These are phyloP conservation scores for Oligia strigilis DNA, from an alignment of 2,888 invertebrate genomes.

Conservation along the genomic window DNA sequence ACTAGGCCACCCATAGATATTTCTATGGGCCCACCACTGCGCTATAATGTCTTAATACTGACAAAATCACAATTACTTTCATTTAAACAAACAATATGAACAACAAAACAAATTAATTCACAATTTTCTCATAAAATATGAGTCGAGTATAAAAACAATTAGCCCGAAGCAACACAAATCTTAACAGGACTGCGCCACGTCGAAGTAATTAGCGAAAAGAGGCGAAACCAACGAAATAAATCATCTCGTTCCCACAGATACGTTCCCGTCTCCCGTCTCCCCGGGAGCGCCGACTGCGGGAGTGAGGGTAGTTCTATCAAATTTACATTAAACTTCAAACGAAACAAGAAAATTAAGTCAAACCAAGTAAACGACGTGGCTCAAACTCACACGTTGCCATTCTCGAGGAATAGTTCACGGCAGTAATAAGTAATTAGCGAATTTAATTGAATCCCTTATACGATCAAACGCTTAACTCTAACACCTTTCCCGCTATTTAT, in stretches of 20 bases:
- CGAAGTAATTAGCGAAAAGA: slow-evolving; percentile 77
- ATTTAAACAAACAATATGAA: not conserved
- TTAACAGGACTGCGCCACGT: slow-evolving; percentile 73
- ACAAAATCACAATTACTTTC: not conserved
- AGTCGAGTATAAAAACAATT: slow-evolving; percentile 62
- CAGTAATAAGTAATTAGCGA: slow-evolving; percentile 30
- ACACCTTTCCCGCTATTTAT: slow-evolving; percentile 8
- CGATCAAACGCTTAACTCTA: slow-evolving; percentile 25
- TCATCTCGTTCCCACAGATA: slow-evolving; percentile 68
- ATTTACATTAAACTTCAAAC: slow-evolving; percentile 64
- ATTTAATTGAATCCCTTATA: slow-evolving; percentile 23
- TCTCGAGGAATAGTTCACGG: slow-evolving; percentile 17
- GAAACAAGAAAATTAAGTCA: slow-evolving; percentile 64
- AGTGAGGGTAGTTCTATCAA: slow-evolving; percentile 47
- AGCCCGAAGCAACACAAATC: slow-evolving; percentile 70
- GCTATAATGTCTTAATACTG: not conserved
- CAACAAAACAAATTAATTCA: slow-evolving; percentile 14
- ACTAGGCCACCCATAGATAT: not conserved
- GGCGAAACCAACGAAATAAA: slow-evolving; percentile 73
- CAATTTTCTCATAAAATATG: slow-evolving; percentile 28
- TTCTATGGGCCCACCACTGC: not conserved
- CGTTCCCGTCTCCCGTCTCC: slow-evolving; percentile 39
- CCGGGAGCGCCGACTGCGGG: not conserved
- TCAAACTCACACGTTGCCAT: slow-evolving; percentile 29
- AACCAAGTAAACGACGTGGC: slow-evolving; percentile 52